phyloP scores from a whole-genome alignment of 2,888 invertebrate genomes.

The Allophyes oxyacanthae region DNA sequence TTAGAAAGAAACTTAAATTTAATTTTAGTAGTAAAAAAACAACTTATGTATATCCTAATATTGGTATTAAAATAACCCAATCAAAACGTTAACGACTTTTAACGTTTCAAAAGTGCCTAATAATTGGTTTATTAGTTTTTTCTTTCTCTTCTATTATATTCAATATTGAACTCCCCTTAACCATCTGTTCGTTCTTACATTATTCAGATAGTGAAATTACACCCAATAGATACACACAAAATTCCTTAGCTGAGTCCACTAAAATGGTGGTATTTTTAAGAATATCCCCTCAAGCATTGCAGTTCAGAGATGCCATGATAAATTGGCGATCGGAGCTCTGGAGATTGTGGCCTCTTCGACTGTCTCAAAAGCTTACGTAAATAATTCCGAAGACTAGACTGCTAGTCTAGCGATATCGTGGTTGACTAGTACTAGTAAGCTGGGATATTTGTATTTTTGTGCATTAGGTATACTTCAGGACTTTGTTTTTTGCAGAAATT shows the following conservation, averaged over 20 bases:
- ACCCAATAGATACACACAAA: conserved; percentile 14
- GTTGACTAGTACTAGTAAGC: conserved; percentile 18
- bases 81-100: too few species aligned
- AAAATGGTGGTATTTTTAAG: conserved; percentile 12
- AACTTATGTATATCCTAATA: too few species aligned
- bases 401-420: conserved; percentile 34
- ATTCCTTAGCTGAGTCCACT: conserved; percentile 9
- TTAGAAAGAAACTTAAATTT: too few species aligned
- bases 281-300: conserved; percentile 51
- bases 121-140: too few species aligned
- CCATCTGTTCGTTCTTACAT: too few species aligned
- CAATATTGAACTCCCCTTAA: too few species aligned
- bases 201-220: conserved; percentile 10
- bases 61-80: too few species aligned
- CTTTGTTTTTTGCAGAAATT: not conserved
- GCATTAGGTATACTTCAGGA: not conserved
- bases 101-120: too few species aligned
- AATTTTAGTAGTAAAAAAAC: too few species aligned
- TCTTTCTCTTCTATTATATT: too few species aligned
- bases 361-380: conserved; percentile 77
- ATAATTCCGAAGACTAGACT: conserved; percentile 64
- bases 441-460: conserved; percentile 16
- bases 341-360: conserved; percentile 69
- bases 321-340: conserved; percentile 67
- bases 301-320: conserved; percentile 70